These are phyloP conservation scores for Drosophila silvestris DNA, from an alignment of 2,888 invertebrate species.

Conservation along the genomic window DNA sequence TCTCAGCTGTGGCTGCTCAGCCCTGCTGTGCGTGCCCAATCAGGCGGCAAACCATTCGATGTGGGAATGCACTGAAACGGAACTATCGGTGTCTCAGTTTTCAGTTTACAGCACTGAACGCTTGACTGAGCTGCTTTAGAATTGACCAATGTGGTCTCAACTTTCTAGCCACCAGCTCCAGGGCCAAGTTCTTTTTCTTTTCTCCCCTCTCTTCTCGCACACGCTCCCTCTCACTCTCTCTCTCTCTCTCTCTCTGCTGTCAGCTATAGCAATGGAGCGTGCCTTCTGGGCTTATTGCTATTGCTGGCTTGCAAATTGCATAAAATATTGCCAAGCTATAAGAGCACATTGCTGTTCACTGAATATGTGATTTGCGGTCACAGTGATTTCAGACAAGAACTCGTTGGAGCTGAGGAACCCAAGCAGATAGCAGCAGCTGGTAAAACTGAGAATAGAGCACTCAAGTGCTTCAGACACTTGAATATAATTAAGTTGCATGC, in stretches of 20 bases:
- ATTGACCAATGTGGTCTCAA: slow-evolving; percentile 66
- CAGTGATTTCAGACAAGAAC: slow-evolving; percentile 17
- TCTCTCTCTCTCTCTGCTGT: slow-evolving; percentile 16
- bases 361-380: slow-evolving; percentile 65
- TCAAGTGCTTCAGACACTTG: slow-evolving; percentile 29
- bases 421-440: slow-evolving; percentile 1
- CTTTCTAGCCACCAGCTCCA: slow-evolving; percentile 54
- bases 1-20: neutral
- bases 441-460: slow-evolving; percentile 15
- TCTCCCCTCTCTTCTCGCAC: neutral
- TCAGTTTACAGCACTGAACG: slow-evolving; percentile 44
- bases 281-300: slow-evolving; percentile 54
- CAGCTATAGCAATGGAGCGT: slow-evolving; percentile 54
- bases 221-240: neutral
- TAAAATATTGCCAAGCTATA: slow-evolving; percentile 74
- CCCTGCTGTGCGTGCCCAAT: slow-evolving; percentile 34
- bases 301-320: slow-evolving; percentile 74
- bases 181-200: slow-evolving; percentile 40
- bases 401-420: neutral
- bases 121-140: slow-evolving; percentile 33
- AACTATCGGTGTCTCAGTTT: slow-evolving; percentile 70
- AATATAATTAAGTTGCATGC: slow-evolving; percentile 17
- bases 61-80: slow-evolving; percentile 60
- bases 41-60: slow-evolving; percentile 50
- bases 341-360: slow-evolving; percentile 79